Evolutionary conservation across 1,140 invertebrate genomes (phyloP).

Genomic region (Elymnias hypermnestra): DNA sequence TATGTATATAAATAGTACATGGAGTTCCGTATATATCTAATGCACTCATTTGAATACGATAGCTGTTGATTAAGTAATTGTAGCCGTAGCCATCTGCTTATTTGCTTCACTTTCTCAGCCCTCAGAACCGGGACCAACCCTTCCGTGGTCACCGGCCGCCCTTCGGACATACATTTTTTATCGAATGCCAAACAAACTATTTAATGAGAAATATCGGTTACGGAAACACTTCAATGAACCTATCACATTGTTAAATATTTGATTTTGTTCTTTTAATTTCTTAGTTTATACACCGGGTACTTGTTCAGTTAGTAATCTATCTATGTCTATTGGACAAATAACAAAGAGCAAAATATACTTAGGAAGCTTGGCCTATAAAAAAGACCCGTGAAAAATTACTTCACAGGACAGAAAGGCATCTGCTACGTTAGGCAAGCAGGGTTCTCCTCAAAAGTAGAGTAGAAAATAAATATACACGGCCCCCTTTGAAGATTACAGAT

Average conservation of each 20-base stretch:
- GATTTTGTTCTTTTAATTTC: conserved; percentile 16
- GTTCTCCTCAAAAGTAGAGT: no score
- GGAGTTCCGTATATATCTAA: no score
- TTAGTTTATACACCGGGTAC: conserved; percentile 7
- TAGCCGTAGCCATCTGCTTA: conserved; percentile 60
- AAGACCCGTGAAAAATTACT: no score
- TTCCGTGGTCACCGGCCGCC: conserved; percentile 55
- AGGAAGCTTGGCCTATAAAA: no score
- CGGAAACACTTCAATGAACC: conserved; percentile 58
- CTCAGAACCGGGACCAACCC: conserved; percentile 51
- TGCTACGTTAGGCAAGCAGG: no score
- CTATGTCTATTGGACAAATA: no score
- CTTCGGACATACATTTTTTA: conserved; percentile 67
- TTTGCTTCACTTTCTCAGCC: conserved; percentile 49
- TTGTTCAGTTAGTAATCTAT: not conserved
- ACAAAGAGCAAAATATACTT: no score
- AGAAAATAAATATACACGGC: no score
- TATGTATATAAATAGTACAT: no score
- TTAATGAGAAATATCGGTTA: conserved; percentile 72
- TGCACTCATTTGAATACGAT: conserved; percentile 53
- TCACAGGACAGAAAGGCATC: no score
- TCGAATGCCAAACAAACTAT: conserved; percentile 50
- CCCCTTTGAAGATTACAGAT: no score
- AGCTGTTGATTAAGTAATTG: conserved; percentile 70
- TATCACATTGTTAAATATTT: conserved; percentile 64